Evolutionary conservation across 2,888 invertebrate species (phyloP).

Genomic region (Parnassius smintheus): DNA sequence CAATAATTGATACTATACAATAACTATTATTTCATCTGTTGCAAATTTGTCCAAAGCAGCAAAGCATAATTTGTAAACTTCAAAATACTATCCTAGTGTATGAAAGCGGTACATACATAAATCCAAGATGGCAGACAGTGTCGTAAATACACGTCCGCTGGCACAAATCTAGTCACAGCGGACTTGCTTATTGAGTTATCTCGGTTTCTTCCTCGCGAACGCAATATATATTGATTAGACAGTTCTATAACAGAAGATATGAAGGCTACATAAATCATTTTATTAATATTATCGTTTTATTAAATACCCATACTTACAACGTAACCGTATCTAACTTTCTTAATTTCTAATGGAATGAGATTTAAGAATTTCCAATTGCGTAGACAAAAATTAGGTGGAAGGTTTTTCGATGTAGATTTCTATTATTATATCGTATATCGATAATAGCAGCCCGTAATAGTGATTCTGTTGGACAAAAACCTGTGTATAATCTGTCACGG

Average conservation of each 20-base stretch:
- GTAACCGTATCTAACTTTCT: no score
- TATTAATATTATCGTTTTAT: neutral
- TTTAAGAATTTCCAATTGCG: no score
- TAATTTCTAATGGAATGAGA: no score
- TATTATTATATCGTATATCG: no score
- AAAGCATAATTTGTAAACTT: conserved; percentile 13
- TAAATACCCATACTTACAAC: no score
- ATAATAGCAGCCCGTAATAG: no score
- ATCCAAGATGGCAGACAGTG: conserved; percentile 42
- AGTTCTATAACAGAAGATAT: conserved; percentile 12
- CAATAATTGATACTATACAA: no score
- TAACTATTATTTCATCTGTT: no score
- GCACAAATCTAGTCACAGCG: conserved; percentile 34
- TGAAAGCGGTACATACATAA: conserved; percentile 30
- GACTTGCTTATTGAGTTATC: conserved; percentile 51
- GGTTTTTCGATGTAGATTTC: no score
- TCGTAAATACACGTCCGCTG: conserved; percentile 41
- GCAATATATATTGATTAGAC: conserved; percentile 24
- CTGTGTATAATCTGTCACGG: no score
- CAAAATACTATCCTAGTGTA: conserved; percentile 24
- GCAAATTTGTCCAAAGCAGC: conserved; percentile 2
- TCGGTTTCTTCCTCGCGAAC: conserved; percentile 34
- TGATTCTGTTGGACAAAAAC: no score
- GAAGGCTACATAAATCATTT: neutral
- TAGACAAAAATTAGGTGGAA: no score